These are phyloP conservation scores for Myotis vivesi DNA, from an alignment of 2,797 vertebrate species.

Conservation along the genomic window DNA sequence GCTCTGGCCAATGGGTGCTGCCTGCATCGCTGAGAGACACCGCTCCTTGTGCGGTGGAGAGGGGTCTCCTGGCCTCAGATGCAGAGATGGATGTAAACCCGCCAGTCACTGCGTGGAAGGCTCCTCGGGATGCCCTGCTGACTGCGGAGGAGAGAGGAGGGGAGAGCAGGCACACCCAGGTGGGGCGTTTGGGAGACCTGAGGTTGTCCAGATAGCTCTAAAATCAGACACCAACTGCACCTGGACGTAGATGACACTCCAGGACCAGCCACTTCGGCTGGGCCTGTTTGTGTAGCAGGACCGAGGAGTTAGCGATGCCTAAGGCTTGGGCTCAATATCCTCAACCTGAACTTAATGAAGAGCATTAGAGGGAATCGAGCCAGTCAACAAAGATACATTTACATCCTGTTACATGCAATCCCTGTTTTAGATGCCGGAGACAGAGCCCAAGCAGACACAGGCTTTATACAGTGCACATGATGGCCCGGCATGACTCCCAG, in stretches of 20 bases:
- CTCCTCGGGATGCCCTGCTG: not conserved
- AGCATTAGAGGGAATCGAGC: not conserved
- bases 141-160: not conserved
- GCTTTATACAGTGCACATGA: not conserved
- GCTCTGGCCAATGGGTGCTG: not conserved
- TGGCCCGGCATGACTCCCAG: not conserved
- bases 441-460: not conserved
- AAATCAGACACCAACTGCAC: not conserved
- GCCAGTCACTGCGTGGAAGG: not conserved
- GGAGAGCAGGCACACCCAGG: not conserved
- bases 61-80: not conserved
- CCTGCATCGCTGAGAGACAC: not conserved
- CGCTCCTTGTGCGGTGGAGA: not conserved
- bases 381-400: not conserved
- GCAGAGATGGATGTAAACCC: not conserved
- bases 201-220: not conserved
- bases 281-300: not conserved
- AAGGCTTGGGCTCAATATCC: not conserved
- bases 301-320: not conserved
- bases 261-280: not conserved
- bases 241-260: not conserved
- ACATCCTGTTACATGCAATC: not conserved
- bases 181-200: not conserved
- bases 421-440: not conserved
- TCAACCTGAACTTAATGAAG: not conserved